A percentile compares a stretch with the other conserved stretches of the same genome.
Conservation (phyloP, 2,797 vertebrate genomes). For the Notolabrus celidotus region DNA sequence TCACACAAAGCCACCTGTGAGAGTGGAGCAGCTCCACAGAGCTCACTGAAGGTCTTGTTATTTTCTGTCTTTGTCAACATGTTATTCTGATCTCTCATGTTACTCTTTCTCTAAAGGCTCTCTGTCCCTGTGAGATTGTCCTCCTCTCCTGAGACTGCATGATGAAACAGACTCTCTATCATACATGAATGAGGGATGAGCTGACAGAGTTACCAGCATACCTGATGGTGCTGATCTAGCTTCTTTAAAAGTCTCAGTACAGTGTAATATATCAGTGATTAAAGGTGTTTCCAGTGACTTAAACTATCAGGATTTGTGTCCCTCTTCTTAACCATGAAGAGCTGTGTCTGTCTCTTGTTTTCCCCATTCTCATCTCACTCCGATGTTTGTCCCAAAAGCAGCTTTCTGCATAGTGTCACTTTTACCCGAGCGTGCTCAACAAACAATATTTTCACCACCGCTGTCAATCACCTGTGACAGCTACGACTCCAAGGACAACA, state of each 20-base stretch:
- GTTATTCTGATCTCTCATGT: slow-evolving; percentile 35
- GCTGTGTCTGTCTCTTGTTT: not conserved
- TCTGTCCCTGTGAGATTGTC: slow-evolving; percentile 3
- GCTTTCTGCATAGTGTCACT: not conserved
- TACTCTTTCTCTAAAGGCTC: not conserved
- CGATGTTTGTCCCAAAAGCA: not conserved
- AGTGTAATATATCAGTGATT: too few species aligned
- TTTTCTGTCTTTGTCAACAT: slow-evolving; percentile 42
- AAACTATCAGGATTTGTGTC: not conserved
- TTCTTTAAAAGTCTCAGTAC: too few species aligned
- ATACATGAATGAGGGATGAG: not conserved
- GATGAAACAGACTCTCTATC: slow-evolving; percentile 36
- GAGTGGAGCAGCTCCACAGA: slow-evolving; percentile 7
- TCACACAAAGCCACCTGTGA: slow-evolving; percentile 9
- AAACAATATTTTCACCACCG: not conserved
- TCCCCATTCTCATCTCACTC: not conserved
- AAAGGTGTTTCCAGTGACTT: too few species aligned
- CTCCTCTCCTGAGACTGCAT: slow-evolving; percentile 14
- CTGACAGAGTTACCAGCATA: too few species aligned
- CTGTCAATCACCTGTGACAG: not conserved
- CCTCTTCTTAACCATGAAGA: not conserved
- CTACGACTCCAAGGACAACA: not conserved
- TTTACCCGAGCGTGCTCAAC: not conserved
- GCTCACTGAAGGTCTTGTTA: slow-evolving; percentile 27
- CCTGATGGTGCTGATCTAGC: too few species aligned